A percentile compares a stretch with the other conserved stretches of the same genome.
phyloP scores from a whole-genome alignment of 2,888 invertebrate genomes.

The Himalopsyche tibetana region DNA sequence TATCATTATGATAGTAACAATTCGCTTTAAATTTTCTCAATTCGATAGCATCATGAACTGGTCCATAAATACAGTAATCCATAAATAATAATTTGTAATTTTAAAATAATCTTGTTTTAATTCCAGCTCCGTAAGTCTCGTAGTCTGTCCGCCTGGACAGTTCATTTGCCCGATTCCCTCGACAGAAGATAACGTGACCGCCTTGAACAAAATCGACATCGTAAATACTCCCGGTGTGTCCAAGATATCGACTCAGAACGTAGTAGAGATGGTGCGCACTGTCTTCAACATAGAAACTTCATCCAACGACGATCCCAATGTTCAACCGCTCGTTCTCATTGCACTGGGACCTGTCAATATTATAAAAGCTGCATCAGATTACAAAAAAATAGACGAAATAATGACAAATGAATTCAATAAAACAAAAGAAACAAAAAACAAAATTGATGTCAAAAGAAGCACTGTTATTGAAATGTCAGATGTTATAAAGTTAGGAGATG shows the following conservation, averaged over 20 bases:
- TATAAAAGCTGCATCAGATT: slow-evolving; percentile 52
- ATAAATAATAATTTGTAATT: neutral
- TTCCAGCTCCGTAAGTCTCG: slow-evolving; percentile 74
- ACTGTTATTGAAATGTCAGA: neutral
- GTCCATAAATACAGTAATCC: too few species aligned
- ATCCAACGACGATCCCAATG: slow-evolving; percentile 34
- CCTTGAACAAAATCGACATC: neutral
- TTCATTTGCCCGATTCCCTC: neutral
- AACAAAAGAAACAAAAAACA: neutral
- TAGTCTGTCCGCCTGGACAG: slow-evolving; percentile 68
- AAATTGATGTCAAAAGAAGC: neutral
- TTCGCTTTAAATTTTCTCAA: too few species aligned
- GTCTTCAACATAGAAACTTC: slow-evolving; percentile 23
- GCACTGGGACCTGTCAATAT: slow-evolving; percentile 64
- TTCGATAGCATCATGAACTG: too few species aligned
- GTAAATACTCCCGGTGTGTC: neutral
- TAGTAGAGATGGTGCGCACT: slow-evolving; percentile 23
- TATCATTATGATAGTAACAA: too few species aligned
- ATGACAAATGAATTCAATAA: neutral
- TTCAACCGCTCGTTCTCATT: slow-evolving; percentile 61
- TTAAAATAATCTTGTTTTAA: slow-evolving; percentile 29
- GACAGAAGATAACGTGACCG: neutral
- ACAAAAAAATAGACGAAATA: neutral
- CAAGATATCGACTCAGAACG: slow-evolving; percentile 41
- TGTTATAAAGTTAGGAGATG: neutral